These are phyloP conservation scores for Eumerus sabulonum DNA, from an alignment of 2,888 invertebrate species.

Conservation along the genomic window DNA sequence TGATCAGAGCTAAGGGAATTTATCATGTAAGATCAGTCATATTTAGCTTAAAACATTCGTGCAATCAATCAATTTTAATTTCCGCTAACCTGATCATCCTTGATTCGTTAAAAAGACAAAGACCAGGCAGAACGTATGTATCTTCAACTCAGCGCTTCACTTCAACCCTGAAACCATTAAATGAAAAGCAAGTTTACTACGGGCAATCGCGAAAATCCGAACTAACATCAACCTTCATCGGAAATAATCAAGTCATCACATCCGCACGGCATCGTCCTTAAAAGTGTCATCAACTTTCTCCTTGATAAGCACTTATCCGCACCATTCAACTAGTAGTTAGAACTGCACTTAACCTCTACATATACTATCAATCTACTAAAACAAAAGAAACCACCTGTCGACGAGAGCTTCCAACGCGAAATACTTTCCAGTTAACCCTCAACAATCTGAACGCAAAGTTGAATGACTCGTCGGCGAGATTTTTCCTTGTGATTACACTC, in stretches of 20 bases:
- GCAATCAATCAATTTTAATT: no score
- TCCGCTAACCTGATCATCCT: no score
- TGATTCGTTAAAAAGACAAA: no score
- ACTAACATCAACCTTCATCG: slow-evolving; percentile 1
- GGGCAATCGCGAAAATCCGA: slow-evolving; percentile 30
- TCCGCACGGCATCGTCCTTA: slow-evolving; percentile 48
- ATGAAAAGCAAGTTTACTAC: no score
- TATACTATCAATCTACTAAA: background rate
- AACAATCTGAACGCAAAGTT: slow-evolving; percentile 56
- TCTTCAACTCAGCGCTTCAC: no score
- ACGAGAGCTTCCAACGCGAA: background rate
- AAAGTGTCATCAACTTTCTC: slow-evolving; percentile 61
- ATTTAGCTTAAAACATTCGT: no score
- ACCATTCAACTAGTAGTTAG: no score
- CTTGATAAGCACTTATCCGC: slow-evolving; percentile 45
- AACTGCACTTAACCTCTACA: slow-evolving; percentile 3
- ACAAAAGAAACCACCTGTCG: background rate
- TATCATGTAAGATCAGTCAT: no score
- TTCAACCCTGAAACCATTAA: no score
- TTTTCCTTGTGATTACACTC: slow-evolving; percentile 53
- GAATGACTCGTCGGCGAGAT: slow-evolving; percentile 56
- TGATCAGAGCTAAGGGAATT: no score
- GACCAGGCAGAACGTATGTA: no score
- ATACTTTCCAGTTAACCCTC: slow-evolving; percentile 57
- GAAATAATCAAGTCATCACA: no score